Evolutionary conservation across 2,888 invertebrate genomes (phyloP).

Genomic region (Trachelus stipa): DNA sequence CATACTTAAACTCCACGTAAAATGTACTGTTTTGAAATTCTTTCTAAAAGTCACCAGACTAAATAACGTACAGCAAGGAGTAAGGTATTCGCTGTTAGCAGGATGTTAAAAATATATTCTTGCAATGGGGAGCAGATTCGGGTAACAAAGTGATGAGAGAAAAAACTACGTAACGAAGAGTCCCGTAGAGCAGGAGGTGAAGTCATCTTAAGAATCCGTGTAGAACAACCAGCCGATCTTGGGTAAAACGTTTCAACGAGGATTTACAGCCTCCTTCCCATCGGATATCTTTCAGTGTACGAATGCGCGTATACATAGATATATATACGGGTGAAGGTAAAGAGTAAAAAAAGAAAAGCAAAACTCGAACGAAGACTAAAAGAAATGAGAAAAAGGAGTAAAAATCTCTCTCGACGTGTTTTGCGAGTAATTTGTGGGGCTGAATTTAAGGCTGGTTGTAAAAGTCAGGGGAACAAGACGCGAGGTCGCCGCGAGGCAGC

Average conservation of each 20-base stretch:
- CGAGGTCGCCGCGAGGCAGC: constrained; percentile 11
- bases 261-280: constrained; percentile 32
- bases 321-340: not conserved
- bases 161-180: constrained; percentile 14
- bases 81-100: not conserved
- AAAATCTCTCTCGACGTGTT: constrained; percentile 11
- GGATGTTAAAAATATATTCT: not conserved
- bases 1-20: not conserved
- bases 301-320: not conserved
- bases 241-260: constrained; percentile 33
- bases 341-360: not conserved
- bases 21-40: not conserved
- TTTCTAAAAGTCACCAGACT: not conserved
- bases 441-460: constrained; percentile 24
- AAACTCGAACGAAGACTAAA: constrained; percentile 14
- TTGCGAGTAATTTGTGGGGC: constrained; percentile 29
- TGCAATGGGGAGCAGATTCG: not conserved
- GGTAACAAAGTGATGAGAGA: not conserved
- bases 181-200: constrained; percentile 24
- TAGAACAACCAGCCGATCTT: constrained; percentile 31
- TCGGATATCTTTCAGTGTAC: not conserved
- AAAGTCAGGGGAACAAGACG: constrained; percentile 12
- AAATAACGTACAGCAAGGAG: not conserved
- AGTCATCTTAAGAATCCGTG: constrained; percentile 37
- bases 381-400: constrained; percentile 9